Conservation (phyloP, 2,113 vertebrate genomes). For the Phasianus colchicus region DNA sequence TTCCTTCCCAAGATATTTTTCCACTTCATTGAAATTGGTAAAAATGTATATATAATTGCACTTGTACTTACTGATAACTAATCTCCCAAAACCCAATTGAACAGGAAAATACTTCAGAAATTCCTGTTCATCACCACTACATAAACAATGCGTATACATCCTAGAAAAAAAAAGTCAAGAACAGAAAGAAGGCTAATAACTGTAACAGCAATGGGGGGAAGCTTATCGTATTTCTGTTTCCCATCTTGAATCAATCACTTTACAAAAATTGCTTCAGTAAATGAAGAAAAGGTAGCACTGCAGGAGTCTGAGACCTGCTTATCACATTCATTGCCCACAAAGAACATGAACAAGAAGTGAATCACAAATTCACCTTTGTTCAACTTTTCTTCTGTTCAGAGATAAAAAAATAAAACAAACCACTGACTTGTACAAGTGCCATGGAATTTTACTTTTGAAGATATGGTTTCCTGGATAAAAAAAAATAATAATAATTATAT, state of each 20-base stretch:
- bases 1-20: neutral
- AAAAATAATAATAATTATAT: too few relatives aligned
- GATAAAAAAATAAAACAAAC: neutral
- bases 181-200: neutral
- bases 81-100: neutral
- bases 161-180: neutral
- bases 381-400: neutral
- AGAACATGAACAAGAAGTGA: neutral
- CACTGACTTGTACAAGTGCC: neutral
- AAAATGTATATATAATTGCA: neutral
- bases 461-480: neutral
- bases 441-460: neutral
- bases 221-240: neutral
- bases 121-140: neutral
- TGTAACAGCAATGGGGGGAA: neutral
- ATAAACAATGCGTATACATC: neutral
- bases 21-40: neutral
- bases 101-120: neutral
- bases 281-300: neutral
- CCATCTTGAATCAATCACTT: neutral
- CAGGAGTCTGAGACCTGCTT: neutral
- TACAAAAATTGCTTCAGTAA: neutral
- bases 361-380: neutral
- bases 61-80: accelerated
- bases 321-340: neutral